Conservation (phyloP, 2,888 invertebrate genomes). For the Torymus aiolomorphi region DNA sequence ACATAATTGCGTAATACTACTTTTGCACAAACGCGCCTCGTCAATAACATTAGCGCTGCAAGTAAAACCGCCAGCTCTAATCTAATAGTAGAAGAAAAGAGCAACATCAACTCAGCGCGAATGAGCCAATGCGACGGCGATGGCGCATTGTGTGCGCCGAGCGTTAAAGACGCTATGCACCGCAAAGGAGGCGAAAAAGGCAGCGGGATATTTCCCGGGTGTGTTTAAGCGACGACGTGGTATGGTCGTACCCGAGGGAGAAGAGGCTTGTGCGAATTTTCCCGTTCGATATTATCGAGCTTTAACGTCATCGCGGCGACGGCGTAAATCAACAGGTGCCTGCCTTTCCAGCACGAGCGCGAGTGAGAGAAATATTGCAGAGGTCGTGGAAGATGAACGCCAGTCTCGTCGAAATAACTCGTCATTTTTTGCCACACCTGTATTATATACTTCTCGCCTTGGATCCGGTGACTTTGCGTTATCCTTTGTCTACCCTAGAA, state of each 20-base stretch:
- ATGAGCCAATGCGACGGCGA: too few species aligned
- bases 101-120: background rate
- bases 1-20: too few species aligned
- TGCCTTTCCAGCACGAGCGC: too few species aligned
- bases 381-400: background rate
- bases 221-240: background rate
- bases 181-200: background rate
- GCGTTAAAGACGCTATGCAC: too few species aligned
- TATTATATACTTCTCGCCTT: too few species aligned
- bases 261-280: conserved; percentile 9
- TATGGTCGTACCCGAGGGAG: background rate
- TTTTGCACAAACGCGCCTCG: background rate
- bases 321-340: conserved; percentile 52
- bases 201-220: background rate
- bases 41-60: conserved; percentile 26
- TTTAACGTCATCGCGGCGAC: background rate
- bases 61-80: conserved; percentile 10
- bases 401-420: background rate
- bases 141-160: too few species aligned
- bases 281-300: conserved; percentile 35
- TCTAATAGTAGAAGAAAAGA: background rate
- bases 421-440: too few species aligned
- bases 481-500: too few species aligned
- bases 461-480: too few species aligned
- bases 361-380: conserved; percentile 2